Evolutionary conservation across 2,888 invertebrate genomes (phyloP).

Genomic region (Erpobdella octoculata): DNA sequence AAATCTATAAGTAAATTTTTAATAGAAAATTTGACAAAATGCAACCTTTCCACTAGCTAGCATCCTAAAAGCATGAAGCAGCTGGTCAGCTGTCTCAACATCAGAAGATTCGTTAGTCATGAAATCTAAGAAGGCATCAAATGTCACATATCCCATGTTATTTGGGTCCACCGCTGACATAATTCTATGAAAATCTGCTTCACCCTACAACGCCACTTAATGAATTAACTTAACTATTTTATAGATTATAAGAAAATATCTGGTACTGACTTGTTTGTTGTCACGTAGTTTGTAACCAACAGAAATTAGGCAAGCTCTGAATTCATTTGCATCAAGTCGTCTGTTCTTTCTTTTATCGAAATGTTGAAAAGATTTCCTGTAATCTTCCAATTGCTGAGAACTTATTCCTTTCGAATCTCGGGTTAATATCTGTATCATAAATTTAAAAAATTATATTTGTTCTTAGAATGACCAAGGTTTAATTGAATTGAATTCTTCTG

Average conservation of each 20-base stretch:
- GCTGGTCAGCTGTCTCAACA: constrained; percentile 39
- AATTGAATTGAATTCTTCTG: too few species aligned
- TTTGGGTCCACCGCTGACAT: constrained; percentile 92
- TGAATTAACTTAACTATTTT: background rate
- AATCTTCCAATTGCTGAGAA: constrained; percentile 26
- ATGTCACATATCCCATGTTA: constrained; percentile 86
- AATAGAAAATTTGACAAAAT: background rate
- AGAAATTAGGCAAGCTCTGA: constrained; percentile 26
- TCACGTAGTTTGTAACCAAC: constrained; percentile 24
- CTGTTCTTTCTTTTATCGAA: constrained; percentile 13
- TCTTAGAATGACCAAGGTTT: too few species aligned
- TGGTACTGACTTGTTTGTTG: constrained; percentile 21
- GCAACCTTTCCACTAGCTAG: constrained; percentile 50
- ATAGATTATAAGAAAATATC: background rate
- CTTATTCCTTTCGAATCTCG: constrained; percentile 27
- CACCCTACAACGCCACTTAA: constrained; percentile 63
- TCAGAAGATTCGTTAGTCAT: constrained; percentile 89
- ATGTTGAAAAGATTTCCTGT: constrained; percentile 24
- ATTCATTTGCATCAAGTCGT: constrained; percentile 22
- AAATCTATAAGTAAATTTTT: background rate
- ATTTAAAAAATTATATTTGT: too few species aligned
- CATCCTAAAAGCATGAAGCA: constrained; percentile 39
- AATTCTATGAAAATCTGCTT: constrained; percentile 96
- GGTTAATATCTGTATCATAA: constrained; percentile 15
- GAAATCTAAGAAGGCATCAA: constrained; percentile 96